Evolutionary conservation across 2,888 invertebrate genomes (phyloP).

Genomic region (Eucriotettix oculatus): DNA sequence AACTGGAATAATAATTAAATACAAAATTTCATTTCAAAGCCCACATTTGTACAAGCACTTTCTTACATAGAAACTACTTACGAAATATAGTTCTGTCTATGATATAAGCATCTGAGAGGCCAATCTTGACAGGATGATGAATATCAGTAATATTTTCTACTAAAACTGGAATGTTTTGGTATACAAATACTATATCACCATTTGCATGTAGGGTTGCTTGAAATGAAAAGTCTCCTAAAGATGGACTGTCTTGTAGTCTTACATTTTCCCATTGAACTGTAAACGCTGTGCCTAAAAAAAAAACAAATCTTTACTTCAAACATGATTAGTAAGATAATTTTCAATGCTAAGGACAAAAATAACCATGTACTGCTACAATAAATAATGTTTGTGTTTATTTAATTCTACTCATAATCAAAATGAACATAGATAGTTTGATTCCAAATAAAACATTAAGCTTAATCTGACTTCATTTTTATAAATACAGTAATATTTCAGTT

Average conservation of each 20-base stretch:
- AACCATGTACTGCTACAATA: too few species aligned
- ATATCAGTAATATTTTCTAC: conserved; percentile 64
- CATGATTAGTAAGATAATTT: too few species aligned
- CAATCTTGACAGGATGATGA: conserved; percentile 92
- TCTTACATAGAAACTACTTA: conserved; percentile 32
- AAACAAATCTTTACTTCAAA: not conserved
- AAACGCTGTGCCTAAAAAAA: conserved; percentile 59
- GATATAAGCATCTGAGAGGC: conserved; percentile 94
- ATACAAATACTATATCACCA: conserved; percentile 86
- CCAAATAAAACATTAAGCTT: too few species aligned
- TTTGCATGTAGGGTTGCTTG: conserved; percentile 71
- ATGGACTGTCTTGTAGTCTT: conserved; percentile 57
- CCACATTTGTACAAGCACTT: too few species aligned
- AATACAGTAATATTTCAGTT: too few species aligned
- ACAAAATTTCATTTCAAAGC: not conserved
- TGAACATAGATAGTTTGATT: too few species aligned
- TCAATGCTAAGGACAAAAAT: too few species aligned
- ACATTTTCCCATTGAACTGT: conserved; percentile 92
- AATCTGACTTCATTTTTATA: too few species aligned
- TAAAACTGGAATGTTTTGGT: conserved; percentile 63
- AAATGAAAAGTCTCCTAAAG: conserved; percentile 72
- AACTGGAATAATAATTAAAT: not conserved
- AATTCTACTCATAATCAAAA: too few species aligned
- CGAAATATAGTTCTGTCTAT: conserved; percentile 72
- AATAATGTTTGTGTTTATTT: too few species aligned